phyloP scores from a whole-genome alignment of 2,113 vertebrate species.

The Anarhynchus alexandrinus region DNA sequence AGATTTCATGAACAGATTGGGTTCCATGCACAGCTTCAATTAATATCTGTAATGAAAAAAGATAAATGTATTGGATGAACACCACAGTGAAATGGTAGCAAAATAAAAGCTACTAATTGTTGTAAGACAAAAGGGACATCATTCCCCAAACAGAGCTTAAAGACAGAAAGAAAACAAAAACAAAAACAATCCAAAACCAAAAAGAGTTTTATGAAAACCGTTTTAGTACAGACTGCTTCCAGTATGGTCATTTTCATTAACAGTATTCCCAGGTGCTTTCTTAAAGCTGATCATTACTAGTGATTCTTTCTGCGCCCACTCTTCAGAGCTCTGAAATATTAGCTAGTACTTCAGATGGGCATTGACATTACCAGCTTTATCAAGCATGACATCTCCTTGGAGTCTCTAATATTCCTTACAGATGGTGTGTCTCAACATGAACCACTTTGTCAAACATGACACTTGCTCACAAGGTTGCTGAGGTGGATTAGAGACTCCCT shows the following conservation, averaged over 20 bases:
- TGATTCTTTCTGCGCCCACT: not conserved
- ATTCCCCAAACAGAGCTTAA: not conserved
- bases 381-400: slow-evolving; percentile 51
- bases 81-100: not conserved
- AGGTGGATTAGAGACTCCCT: not conserved
- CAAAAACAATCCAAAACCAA: not conserved
- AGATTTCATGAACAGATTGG: not conserved
- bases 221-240: not conserved
- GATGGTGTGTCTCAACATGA: slow-evolving; percentile 42
- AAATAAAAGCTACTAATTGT: not conserved
- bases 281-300: not conserved
- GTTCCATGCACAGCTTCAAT: not conserved
- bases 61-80: not conserved
- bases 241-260: slow-evolving; percentile 1
- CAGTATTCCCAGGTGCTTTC: not conserved
- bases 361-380: slow-evolving; percentile 48
- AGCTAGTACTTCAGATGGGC: not conserved
- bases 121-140: not conserved
- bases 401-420: slow-evolving; percentile 24
- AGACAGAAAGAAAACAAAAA: not conserved
- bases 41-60: not conserved
- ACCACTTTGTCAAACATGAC: slow-evolving; percentile 55
- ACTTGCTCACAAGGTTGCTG: slow-evolving; percentile 32
- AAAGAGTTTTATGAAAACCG: not conserved
- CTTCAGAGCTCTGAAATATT: slow-evolving; percentile 10